Evolutionary conservation across 2,113 vertebrate genomes (phyloP).

Genomic region (Isichthys henryi): DNA sequence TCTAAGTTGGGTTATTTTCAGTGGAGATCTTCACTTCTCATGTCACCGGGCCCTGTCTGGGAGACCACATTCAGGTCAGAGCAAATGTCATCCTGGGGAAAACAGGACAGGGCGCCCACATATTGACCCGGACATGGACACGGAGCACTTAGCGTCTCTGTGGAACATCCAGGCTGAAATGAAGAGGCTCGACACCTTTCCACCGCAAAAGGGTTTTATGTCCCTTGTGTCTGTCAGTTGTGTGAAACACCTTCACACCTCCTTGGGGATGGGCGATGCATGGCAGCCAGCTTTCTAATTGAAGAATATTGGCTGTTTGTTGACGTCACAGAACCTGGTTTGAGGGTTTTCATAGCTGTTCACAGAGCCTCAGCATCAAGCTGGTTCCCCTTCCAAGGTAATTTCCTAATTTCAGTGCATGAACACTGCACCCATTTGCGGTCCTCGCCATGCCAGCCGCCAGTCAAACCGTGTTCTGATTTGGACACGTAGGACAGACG

Average conservation of each 20-base stretch:
- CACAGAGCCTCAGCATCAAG: background rate
- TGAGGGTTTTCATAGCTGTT: background rate
- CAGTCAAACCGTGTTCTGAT: background rate
- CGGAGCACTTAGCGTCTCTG: background rate
- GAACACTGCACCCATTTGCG: background rate
- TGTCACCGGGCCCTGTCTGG: background rate
- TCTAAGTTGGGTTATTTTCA: slow-evolving; percentile 8
- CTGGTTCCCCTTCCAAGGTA: background rate
- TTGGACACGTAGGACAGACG: slow-evolving; percentile 25
- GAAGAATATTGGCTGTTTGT: background rate
- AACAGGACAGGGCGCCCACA: background rate
- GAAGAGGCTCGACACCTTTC: background rate
- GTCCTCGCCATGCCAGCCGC: slow-evolving; percentile 6
- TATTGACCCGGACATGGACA: background rate
- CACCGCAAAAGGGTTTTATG: background rate
- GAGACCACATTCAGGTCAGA: slow-evolving; percentile 18
- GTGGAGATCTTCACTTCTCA: background rate
- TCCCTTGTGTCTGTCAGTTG: background rate
- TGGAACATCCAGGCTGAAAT: background rate
- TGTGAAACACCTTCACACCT: background rate
- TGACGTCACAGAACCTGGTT: background rate
- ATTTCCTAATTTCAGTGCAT: background rate
- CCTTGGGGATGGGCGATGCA: background rate
- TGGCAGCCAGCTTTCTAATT: background rate
- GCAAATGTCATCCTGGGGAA: background rate